Evolutionary conservation across 2,797 vertebrate species (phyloP).

Genomic region (Cryptoblepharus egeriae): DNA sequence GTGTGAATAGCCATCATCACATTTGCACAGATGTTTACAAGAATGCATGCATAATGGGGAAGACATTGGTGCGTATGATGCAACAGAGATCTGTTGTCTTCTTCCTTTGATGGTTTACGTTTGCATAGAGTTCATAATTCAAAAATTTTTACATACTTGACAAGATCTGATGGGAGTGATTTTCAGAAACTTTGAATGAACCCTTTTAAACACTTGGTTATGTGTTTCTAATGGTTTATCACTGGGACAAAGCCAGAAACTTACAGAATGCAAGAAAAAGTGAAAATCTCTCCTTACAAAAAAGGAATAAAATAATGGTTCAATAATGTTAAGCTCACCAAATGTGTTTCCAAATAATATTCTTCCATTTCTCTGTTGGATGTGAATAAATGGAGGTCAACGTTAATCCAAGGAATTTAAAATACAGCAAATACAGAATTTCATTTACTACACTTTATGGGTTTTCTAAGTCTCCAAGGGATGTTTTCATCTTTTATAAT

Average conservation of each 20-base stretch:
- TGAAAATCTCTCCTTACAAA: conserved; percentile 68
- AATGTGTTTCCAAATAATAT: conserved; percentile 75
- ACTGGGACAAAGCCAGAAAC: conserved; percentile 59
- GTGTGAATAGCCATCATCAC: too few relatives aligned
- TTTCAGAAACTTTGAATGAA: conserved; percentile 52
- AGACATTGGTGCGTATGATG: background rate
- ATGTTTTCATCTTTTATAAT: conserved; percentile 44
- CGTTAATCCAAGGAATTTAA: conserved; percentile 63
- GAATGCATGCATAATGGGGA: background rate
- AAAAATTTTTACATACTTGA: background rate
- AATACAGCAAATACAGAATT: conserved; percentile 58
- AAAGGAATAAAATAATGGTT: conserved; percentile 69
- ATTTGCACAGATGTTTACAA: background rate
- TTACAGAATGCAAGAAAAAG: conserved; percentile 61
- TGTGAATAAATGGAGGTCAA: conserved; percentile 68
- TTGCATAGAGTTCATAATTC: conserved; percentile 1
- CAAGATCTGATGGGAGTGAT: conserved; percentile 38
- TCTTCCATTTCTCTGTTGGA: conserved; percentile 61
- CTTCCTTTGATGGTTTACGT: background rate
- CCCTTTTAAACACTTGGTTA: conserved; percentile 45
- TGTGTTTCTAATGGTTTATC: conserved; percentile 56
- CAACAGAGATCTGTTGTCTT: background rate
- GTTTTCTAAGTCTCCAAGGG: conserved; percentile 22
- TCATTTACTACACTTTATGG: conserved; percentile 59
- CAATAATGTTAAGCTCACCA: conserved; percentile 65